These are phyloP conservation scores for Cinclus mexicanus DNA, from an alignment of 2,113 vertebrate genomes.

Conservation along the genomic window DNA sequence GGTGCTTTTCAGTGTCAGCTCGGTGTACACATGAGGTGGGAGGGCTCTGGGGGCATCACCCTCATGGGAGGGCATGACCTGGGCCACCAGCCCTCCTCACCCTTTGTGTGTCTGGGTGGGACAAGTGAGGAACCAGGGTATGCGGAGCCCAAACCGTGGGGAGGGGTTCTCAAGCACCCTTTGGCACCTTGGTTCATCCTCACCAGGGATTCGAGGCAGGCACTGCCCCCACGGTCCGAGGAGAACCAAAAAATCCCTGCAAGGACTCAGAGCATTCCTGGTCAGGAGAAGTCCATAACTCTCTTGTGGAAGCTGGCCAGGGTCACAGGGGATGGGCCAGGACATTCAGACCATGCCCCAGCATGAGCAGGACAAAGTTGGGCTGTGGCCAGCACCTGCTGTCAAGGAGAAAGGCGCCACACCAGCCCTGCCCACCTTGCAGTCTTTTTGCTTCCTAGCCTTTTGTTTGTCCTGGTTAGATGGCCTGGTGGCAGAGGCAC, in stretches of 20 bases:
- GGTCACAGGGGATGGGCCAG: background rate
- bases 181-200: background rate
- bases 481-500: background rate
- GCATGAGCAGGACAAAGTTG: background rate
- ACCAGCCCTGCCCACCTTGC: background rate
- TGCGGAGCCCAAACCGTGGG: fast-evolving
- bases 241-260: background rate
- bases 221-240: fast-evolving
- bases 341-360: background rate
- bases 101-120: background rate
- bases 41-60: background rate
- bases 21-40: fast-evolving
- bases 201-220: background rate
- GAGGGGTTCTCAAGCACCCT: background rate
- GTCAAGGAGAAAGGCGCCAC: background rate
- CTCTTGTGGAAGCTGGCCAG: background rate
- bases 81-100: background rate
- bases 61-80: fast-evolving
- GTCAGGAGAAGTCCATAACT: background rate
- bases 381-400: background rate
- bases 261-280: background rate
- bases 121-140: fast-evolving
- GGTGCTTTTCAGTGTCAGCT: background rate
- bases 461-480: background rate
- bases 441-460: background rate